Conservation (phyloP, 1,140 invertebrate species). For the Dolichoris vasculosae region DNA sequence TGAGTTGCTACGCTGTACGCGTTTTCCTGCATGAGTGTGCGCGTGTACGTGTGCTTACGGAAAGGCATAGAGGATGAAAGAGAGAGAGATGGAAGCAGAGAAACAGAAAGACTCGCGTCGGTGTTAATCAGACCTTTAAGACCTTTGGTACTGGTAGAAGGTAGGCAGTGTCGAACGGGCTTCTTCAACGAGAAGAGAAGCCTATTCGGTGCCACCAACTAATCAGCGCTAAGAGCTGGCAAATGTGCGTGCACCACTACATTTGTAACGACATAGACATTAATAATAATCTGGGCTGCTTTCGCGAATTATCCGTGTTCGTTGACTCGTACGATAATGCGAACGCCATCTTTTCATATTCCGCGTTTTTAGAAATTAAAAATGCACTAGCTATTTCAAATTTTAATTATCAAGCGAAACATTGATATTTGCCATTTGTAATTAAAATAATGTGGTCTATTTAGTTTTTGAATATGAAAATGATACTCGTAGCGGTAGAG, state of each 20-base stretch:
- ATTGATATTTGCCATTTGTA: not conserved
- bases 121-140: conserved; percentile 54
- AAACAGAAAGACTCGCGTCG: conserved; percentile 9
- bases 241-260: conserved; percentile 39
- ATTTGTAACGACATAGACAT: not conserved
- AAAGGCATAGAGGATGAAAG: not conserved
- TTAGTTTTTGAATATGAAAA: not conserved
- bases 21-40: not conserved
- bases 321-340: not conserved
- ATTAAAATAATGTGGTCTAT: conserved; percentile 16
- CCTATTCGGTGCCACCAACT: conserved; percentile 62
- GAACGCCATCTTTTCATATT: not conserved
- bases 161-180: conserved; percentile 53
- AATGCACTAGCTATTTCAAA: not conserved
- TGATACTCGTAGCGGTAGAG: not conserved
- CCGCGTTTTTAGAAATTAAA: conserved; percentile 9
- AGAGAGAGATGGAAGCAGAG: not conserved
- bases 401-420: not conserved
- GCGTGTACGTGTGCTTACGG: not conserved
- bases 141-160: conserved; percentile 48
- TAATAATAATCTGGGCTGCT: conserved; percentile 35
- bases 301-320: conserved; percentile 2
- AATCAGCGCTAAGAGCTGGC: conserved; percentile 63
- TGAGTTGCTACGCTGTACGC: not conserved
- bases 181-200: conserved; percentile 60